These are phyloP conservation scores for Lithosia quadra DNA, from an alignment of 2,888 invertebrate species.

Conservation along the genomic window DNA sequence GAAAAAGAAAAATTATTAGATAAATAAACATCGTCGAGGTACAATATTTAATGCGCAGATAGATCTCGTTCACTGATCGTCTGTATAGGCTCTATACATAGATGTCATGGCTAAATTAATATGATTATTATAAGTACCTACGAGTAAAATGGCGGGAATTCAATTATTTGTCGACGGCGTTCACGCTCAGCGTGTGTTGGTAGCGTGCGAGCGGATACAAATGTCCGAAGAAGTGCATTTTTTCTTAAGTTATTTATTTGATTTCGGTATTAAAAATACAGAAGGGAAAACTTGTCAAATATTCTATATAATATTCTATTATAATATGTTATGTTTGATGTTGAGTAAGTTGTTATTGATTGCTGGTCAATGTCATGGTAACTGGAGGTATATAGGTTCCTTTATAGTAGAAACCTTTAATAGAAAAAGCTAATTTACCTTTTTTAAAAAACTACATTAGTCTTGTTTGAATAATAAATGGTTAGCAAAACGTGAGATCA, in stretches of 20 bases:
- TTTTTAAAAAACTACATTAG: no score
- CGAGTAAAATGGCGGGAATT: constrained; percentile 51
- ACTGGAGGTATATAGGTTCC: no score
- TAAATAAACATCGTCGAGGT: no score
- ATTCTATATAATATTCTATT: neutral
- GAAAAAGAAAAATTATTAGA: no score
- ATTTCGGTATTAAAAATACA: constrained; percentile 16
- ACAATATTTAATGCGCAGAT: neutral
- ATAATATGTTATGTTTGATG: neutral
- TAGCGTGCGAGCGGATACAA: constrained; percentile 50
- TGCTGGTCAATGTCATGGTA: no score
- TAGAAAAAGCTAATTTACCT: no score
- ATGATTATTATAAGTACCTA: constrained; percentile 42
- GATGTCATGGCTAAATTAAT: constrained; percentile 48
- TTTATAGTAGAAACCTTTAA: no score
- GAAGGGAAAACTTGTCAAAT: constrained; percentile 12
- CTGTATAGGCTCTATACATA: constrained; percentile 32
- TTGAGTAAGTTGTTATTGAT: neutral
- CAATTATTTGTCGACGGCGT: constrained; percentile 48
- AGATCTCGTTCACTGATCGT: neutral
- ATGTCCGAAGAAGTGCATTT: constrained; percentile 32
- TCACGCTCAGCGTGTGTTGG: constrained; percentile 53
- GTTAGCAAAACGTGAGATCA: no score
- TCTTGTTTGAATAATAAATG: no score
- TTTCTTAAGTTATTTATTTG: constrained; percentile 16